These are phyloP conservation scores for Fundulus diaphanus DNA, from an alignment of 2,797 vertebrate species.

Conservation along the genomic window DNA sequence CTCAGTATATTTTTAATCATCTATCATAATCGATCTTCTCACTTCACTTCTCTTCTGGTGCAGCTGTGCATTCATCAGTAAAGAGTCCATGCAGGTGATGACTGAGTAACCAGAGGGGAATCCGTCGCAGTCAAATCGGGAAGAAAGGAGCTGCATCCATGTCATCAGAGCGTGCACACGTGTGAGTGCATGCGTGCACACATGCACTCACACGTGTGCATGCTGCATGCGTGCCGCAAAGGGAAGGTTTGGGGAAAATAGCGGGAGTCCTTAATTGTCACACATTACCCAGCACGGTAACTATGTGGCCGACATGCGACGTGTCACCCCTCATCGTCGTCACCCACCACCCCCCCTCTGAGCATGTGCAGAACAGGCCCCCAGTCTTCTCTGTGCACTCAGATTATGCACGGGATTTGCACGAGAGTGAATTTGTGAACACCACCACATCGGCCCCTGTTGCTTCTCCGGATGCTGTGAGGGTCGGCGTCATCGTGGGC, in stretches of 20 bases:
- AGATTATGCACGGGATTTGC: slow-evolving; percentile 45
- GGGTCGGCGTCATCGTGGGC: background rate
- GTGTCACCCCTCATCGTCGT: slow-evolving; percentile 71
- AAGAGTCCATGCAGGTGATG: background rate
- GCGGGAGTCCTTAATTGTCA: slow-evolving; percentile 74
- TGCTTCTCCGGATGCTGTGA: slow-evolving; percentile 22
- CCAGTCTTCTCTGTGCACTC: slow-evolving; percentile 57
- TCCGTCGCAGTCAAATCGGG: slow-evolving; percentile 6
- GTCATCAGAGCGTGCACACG: background rate
- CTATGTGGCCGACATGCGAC: slow-evolving; percentile 66
- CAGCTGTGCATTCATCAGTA: background rate
- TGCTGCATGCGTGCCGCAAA: slow-evolving; percentile 19
- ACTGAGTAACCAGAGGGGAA: background rate
- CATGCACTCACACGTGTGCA: no score
- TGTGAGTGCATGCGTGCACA: background rate
- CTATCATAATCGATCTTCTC: background rate
- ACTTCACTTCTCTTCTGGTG: background rate
- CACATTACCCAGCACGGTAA: slow-evolving; percentile 71
- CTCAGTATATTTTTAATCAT: background rate
- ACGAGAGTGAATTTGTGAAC: slow-evolving; percentile 35
- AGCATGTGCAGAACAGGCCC: slow-evolving; percentile 72
- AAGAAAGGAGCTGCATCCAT: slow-evolving; percentile 19
- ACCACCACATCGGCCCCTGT: slow-evolving; percentile 12
- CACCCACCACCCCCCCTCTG: slow-evolving; percentile 30
- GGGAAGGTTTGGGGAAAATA: slow-evolving; percentile 27